Conservation (phyloP, 2,888 invertebrate genomes). For the Blastobasis adustella region DNA sequence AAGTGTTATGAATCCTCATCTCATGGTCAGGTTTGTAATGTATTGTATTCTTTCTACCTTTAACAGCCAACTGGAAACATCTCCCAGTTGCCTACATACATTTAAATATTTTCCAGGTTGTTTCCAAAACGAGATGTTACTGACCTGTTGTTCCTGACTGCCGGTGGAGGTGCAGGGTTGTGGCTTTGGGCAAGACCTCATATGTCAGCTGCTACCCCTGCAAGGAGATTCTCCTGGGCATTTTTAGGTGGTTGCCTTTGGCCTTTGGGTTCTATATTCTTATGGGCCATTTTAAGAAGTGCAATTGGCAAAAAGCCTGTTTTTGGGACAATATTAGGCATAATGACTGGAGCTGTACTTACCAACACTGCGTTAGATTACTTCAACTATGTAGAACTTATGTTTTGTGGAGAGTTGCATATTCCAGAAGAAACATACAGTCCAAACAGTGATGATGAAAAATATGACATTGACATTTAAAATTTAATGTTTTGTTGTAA, state of each 20-base stretch:
- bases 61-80: background rate
- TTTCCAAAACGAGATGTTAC: slow-evolving; percentile 85
- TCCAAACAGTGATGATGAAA: slow-evolving; percentile 70
- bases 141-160: slow-evolving; percentile 86
- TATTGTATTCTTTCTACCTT: background rate
- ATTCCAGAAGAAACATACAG: slow-evolving; percentile 59
- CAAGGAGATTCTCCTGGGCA: slow-evolving; percentile 80
- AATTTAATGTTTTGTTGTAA: slow-evolving; percentile 19
- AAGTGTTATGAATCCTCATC: slow-evolving; percentile 88
- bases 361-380: slow-evolving; percentile 78
- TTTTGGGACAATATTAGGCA: slow-evolving; percentile 79
- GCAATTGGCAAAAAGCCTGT: slow-evolving; percentile 82
- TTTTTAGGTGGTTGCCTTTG: slow-evolving; percentile 86
- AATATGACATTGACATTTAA: slow-evolving; percentile 68
- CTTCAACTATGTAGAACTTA: slow-evolving; percentile 76
- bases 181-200: slow-evolving; percentile 89
- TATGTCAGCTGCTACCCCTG: slow-evolving; percentile 77
- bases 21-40: slow-evolving; percentile 78
- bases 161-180: slow-evolving; percentile 87
- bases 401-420: slow-evolving; percentile 71
- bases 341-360: slow-evolving; percentile 80
- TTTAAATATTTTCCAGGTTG: slow-evolving; percentile 69
- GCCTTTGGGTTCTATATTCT: slow-evolving; percentile 91
- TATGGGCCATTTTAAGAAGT: slow-evolving; percentile 91
- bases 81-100: background rate